These are phyloP conservation scores for Druon quercuslanigerum DNA, from an alignment of 1,140 invertebrate genomes.

Conservation along the genomic window DNA sequence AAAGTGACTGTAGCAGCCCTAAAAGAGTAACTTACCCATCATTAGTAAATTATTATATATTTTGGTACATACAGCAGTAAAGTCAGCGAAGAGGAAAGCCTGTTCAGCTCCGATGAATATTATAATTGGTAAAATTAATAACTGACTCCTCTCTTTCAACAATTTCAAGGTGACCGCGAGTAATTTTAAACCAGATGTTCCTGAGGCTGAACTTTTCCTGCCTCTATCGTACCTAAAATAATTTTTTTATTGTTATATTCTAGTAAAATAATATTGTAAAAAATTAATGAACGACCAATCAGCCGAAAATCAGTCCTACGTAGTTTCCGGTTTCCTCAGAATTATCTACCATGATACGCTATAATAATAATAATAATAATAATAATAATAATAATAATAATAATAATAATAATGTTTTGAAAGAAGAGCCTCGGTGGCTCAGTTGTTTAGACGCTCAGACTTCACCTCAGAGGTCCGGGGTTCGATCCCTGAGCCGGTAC, in stretches of 20 bases:
- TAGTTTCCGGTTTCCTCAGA: no score
- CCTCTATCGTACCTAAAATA: slow-evolving; percentile 71
- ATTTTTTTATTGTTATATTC: background rate
- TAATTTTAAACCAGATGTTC: slow-evolving; percentile 78
- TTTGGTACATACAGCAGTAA: slow-evolving; percentile 84
- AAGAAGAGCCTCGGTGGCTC: no score
- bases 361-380: no score
- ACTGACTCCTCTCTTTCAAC: slow-evolving; percentile 84
- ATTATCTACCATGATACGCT: no score
- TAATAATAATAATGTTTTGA: no score
- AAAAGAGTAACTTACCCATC: background rate
- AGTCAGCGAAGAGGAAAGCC: slow-evolving; percentile 93
- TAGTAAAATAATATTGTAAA: no score
- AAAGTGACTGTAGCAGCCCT: background rate
- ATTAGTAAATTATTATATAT: background rate
- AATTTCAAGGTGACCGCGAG: slow-evolving; percentile 88
- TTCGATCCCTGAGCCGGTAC: no score
- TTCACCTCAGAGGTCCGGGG: no score
- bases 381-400: no score
- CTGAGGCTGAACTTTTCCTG: slow-evolving; percentile 62
- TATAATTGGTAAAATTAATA: slow-evolving; percentile 93
- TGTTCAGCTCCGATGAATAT: slow-evolving; percentile 96
- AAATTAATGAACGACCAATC: no score
- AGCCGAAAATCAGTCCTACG: no score
- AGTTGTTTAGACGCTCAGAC: no score